Evolutionary conservation across 1,140 invertebrate species (phyloP), one percentile per base, ranked within the genome.

Genomic region (Heliconius eleuchia): DNA sequence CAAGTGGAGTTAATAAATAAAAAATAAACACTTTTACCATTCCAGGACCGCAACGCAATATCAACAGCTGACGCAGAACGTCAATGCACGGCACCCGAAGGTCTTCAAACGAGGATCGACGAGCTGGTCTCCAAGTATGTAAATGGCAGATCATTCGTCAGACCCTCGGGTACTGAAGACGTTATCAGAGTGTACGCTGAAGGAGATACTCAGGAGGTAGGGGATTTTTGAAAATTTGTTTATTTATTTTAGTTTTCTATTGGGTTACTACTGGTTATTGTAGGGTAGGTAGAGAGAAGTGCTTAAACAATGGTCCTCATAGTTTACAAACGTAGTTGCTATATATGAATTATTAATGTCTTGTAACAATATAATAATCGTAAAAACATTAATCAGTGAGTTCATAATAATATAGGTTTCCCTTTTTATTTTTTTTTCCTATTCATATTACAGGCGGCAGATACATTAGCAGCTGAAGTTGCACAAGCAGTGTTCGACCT

Each of bases 81-180:
- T 60, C 95, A 94, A 76, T 98, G 97, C 83, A 95, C 97, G 0
- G 95, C 96, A 37, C 99, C 99, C 0, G 94, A 95, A 52, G 98
- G 97, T 11, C 95, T 99, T 3, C 99, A 99, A 94, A 91, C 95
- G 8, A 96, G 96, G 83, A 98, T 99, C 78, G 96, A 99, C 91
- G 89, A 95, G 79, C 81, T 97, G 1, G 97, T 98, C 2, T 83
- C 92, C 0, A 96, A 96, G 78, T 98, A 97, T 89, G 90, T 94
- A 9, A 95, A 95, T 85, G 98, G 97, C 1, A 95, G 99, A 79
- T 95, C 98, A 19, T 99, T 99, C 95, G 98, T 99, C 0, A 96
- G 99, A 79, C 98, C 99, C 1, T 99, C 99, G 0, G 99, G 99
- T 57, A 99, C 99, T 34, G 99, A 99, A 95, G 98, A 99, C 94